phyloP scores from a whole-genome alignment of 2,797 vertebrate genomes.

The Poeciliopsis gracilis region DNA sequence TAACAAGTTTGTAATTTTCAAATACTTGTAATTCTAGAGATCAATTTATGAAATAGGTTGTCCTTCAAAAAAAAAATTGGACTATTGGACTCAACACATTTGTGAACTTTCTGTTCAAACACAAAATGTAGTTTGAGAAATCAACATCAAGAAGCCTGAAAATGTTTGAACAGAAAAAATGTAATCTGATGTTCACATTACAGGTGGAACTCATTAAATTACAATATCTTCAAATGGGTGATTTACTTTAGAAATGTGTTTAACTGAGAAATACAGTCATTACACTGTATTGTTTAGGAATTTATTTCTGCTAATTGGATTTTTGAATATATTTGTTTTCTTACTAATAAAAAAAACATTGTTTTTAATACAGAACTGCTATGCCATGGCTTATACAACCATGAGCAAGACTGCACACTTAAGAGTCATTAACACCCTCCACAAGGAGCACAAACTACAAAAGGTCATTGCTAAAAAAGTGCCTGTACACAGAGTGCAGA shows the following conservation, averaged over 20 bases:
- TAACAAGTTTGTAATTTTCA: not conserved
- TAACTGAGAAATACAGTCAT: not conserved
- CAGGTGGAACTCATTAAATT: not conserved
- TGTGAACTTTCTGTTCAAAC: not conserved
- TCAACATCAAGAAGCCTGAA: not conserved
- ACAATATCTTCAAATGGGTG: not conserved
- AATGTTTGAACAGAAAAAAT: not conserved
- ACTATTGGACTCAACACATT: not conserved
- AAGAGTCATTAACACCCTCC: not conserved
- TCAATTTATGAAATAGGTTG: not conserved
- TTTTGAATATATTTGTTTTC: not conserved
- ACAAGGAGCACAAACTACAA: not conserved
- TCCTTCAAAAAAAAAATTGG: not conserved
- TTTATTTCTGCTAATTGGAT: not conserved
- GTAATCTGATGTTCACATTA: not conserved
- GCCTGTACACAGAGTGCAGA: not conserved
- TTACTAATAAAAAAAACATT: not conserved
- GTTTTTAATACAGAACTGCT: not conserved
- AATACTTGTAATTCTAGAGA: not conserved
- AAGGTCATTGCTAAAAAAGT: not conserved
- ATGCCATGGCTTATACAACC: not conserved
- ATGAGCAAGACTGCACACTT: not conserved
- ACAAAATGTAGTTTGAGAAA: not conserved
- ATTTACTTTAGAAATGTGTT: not conserved
- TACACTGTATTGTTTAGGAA: not conserved